These are phyloP conservation scores for Zelleria hepariella DNA, from an alignment of 2,888 invertebrate genomes.

Conservation along the genomic window DNA sequence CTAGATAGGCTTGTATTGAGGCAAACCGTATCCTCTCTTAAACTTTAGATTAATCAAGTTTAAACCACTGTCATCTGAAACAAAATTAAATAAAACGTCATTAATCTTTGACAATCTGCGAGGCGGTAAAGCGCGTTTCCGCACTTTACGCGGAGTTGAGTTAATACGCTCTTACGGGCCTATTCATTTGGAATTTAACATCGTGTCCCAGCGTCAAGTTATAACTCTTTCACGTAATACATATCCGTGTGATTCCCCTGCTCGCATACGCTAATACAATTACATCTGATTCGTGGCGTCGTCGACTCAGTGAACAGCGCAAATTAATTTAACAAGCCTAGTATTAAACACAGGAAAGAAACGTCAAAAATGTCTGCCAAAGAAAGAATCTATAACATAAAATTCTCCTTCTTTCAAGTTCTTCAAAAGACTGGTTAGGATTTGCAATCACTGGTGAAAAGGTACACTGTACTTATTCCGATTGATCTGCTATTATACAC, in stretches of 20 bases:
- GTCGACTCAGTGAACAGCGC: background rate
- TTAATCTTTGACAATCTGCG: conserved; percentile 48
- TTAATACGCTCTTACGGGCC: conserved; percentile 46
- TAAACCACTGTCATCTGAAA: too few species aligned
- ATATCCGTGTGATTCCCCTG: conserved; percentile 43
- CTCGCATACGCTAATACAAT: conserved; percentile 25
- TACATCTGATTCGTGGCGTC: background rate
- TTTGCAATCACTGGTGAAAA: too few species aligned
- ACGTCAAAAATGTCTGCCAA: background rate
- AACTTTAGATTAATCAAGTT: background rate
- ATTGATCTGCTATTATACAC: too few species aligned
- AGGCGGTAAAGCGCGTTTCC: conserved; percentile 44
- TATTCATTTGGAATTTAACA: conserved; percentile 58
- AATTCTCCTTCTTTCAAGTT: too few species aligned
- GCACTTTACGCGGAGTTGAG: conserved; percentile 42
- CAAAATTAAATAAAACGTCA: conserved; percentile 3
- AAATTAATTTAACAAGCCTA: background rate
- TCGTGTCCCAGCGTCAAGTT: conserved; percentile 37
- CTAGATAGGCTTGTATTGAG: too few species aligned
- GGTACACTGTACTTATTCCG: too few species aligned
- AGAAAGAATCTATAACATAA: too few species aligned
- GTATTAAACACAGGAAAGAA: too few species aligned
- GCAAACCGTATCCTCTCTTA: too few species aligned
- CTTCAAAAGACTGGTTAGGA: too few species aligned
- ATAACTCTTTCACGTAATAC: conserved; percentile 34